Base-by-base conservation (phyloP, 2,888 invertebrate species). In the Allygus modestus region DNA sequence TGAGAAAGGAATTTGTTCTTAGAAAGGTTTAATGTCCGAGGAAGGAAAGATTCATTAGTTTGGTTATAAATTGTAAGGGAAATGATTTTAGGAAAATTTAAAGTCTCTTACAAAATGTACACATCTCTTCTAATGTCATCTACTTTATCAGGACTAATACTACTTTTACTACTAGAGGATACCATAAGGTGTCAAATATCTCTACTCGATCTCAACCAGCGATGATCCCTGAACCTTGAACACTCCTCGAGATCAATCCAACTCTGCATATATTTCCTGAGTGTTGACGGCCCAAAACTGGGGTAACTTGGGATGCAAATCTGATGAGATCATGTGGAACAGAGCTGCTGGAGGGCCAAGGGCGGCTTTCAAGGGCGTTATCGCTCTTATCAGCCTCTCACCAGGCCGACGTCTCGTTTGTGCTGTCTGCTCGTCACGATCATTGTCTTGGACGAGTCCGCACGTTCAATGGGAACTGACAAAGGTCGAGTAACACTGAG, bases 301-400 rank as follows among this genome's bases (percentile, higher is more conserved):
- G 65, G 65, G 65, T 31, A 65, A 65, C 65, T 65, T 31, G 28
- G 28, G 26, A 65, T 65, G 65, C 65, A 65, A 65, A 65, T n/a
- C 54, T 2, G 58, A 28, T 65, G 65, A 65, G 65, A 4, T 65
- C 65, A 51, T 17, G 37, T n/a, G n/a, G n/a, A 11, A 9, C n/a
- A 4, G 51, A 54, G 20, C 20, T 1, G 54, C 46, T 7, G 20
- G 54, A 31, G 65, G 28, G 65, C 26, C 58, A 65, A 65, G 65
- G 65, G 28, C 65, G 65, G 1, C 11, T 1, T 58, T 58, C 58
- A 58, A 20, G 58, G 58, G 15, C 58, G 12, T 9, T 1, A 15
- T 54, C 54, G 54, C 54, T 1, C 54, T 23, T 23, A 5, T 65
- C 65, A 4, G 4, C 31, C 17, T 15, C 31, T 31, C 31, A 15